A percentile compares a stretch with the other conserved stretches of the same genome.
Conservation (phyloP, 2,797 vertebrate species). For the Leptoclinus maculatus region DNA sequence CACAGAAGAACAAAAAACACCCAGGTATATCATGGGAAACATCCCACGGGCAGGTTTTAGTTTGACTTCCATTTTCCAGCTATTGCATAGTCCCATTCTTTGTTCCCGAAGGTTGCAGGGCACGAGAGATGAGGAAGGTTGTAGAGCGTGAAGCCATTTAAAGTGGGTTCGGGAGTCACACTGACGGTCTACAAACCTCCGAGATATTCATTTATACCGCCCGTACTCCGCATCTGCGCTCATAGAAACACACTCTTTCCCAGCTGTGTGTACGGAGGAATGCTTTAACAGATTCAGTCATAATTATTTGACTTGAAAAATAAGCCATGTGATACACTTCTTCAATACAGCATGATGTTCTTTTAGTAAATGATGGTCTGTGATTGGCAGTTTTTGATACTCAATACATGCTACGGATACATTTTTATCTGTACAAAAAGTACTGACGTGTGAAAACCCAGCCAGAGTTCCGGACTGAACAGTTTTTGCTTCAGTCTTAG, state of each 20-base stretch:
- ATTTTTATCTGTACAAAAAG: too few species aligned
- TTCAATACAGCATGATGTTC: too few species aligned
- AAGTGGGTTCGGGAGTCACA: slow-evolving; percentile 61
- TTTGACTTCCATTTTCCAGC: slow-evolving; percentile 66
- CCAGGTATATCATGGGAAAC: slow-evolving; percentile 36
- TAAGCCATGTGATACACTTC: neutral
- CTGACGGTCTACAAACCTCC: slow-evolving; percentile 46
- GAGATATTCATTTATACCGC: slow-evolving; percentile 52
- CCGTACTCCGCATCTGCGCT: neutral
- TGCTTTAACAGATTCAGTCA: neutral
- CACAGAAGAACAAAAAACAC: neutral
- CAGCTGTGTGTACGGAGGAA: neutral
- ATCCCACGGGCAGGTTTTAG: slow-evolving; percentile 37
- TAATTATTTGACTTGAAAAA: slow-evolving; percentile 12
- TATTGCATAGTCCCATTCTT: slow-evolving; percentile 44
- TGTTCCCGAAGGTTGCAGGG: slow-evolving; percentile 52
- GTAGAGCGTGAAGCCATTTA: slow-evolving; percentile 78
- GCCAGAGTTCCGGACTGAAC: neutral
- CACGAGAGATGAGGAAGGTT: slow-evolving; percentile 67
- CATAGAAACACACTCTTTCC: slow-evolving; percentile 5
- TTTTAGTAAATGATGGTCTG: too few species aligned
- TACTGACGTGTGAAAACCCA: neutral
- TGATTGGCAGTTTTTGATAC: too few species aligned
- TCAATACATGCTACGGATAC: too few species aligned
- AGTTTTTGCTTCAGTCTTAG: neutral